These are phyloP conservation scores for Caiman crocodilus DNA, from an alignment of 2,797 vertebrate species.

Conservation along the genomic window DNA sequence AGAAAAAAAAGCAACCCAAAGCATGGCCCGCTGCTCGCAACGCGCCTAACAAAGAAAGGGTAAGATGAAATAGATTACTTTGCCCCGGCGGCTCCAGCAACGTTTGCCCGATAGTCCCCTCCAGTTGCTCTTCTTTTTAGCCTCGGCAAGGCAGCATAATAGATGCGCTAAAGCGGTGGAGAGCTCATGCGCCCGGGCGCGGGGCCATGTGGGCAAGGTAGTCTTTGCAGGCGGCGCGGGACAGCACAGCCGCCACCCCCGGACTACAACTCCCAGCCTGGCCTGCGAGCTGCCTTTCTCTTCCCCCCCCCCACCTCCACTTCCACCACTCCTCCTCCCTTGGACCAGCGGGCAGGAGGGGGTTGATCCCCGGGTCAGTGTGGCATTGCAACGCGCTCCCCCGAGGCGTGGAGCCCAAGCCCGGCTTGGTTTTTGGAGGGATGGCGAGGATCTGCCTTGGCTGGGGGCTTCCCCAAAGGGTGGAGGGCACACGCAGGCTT, in stretches of 20 bases:
- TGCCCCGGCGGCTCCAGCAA: slow-evolving; percentile 81
- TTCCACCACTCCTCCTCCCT: slow-evolving; percentile 28
- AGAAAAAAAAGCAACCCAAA: no score
- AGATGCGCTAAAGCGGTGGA: slow-evolving; percentile 89
- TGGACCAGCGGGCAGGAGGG: slow-evolving; percentile 40
- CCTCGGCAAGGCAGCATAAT: slow-evolving; percentile 94
- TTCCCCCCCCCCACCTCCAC: slow-evolving; percentile 32
- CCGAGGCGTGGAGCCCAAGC: neutral
- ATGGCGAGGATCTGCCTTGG: neutral
- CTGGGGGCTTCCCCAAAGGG: no score
- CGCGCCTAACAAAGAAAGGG: slow-evolving; percentile 58
- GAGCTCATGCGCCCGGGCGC: slow-evolving; percentile 86
- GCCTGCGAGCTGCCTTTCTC: slow-evolving; percentile 3
- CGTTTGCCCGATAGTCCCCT: slow-evolving; percentile 85
- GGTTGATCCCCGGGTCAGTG: slow-evolving; percentile 38
- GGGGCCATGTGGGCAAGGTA: slow-evolving; percentile 84
- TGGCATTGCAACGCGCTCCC: neutral
- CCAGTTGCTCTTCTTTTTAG: slow-evolving; percentile 86
- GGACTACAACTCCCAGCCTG: slow-evolving; percentile 83
- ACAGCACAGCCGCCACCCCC: neutral
- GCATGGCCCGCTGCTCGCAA: slow-evolving; percentile 38
- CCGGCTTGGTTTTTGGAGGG: neutral
- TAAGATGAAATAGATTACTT: slow-evolving; percentile 87
- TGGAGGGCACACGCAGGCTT: neutral
- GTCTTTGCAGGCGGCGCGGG: slow-evolving; percentile 66